Conservation (phyloP, 2,113 vertebrate species). For the Hucho hucho region DNA sequence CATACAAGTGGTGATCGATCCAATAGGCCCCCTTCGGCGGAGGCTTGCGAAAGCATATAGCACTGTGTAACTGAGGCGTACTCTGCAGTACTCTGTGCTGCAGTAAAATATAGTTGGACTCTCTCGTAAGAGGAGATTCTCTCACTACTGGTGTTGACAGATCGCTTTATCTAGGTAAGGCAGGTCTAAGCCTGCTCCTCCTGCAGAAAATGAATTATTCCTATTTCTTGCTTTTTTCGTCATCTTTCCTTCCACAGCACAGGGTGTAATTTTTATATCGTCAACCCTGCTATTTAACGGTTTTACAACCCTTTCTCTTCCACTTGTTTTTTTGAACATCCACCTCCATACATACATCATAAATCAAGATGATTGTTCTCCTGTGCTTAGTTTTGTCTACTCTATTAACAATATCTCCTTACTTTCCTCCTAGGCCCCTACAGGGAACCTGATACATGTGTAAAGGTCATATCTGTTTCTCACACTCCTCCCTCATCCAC, state of each 20-base stretch:
- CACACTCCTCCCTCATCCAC: constrained; percentile 27
- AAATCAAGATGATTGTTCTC: neutral
- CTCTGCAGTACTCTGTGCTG: constrained; percentile 2
- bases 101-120: constrained; percentile 30
- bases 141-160: constrained; percentile 44
- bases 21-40: neutral
- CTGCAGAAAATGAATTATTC: constrained; percentile 11
- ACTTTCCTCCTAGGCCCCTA: neutral
- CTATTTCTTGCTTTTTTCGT: neutral
- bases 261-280: neutral
- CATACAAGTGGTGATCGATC: constrained; percentile 9
- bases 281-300: neutral
- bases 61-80: constrained; percentile 12
- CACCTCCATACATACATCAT: neutral
- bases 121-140: constrained; percentile 46
- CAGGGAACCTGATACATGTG: constrained; percentile 31
- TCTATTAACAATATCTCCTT: neutral
- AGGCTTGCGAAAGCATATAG: constrained; percentile 9
- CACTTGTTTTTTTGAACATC: neutral
- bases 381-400: neutral
- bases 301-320: neutral
- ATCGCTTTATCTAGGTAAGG: constrained; percentile 36
- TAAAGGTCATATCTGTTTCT: constrained; percentile 30
- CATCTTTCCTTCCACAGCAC: neutral
- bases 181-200: constrained; percentile 48